Conservation (phyloP, 1,140 invertebrate genomes). For the Pogonus chalceus region DNA sequence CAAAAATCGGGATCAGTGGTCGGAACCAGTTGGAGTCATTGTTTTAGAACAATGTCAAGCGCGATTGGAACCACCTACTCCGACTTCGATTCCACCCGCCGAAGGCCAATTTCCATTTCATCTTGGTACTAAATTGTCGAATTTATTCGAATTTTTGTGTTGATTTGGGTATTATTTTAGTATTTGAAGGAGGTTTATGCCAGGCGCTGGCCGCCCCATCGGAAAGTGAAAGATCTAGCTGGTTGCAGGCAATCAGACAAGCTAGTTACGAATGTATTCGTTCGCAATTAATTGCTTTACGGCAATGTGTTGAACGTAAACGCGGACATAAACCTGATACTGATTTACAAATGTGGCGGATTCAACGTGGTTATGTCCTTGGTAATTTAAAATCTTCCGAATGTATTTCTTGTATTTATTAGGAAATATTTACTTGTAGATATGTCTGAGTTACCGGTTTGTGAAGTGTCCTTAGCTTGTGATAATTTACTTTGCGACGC, state of each 20-base stretch:
- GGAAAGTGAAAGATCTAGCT: constrained; percentile 72
- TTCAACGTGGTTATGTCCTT: constrained; percentile 53
- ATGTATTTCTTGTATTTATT: not conserved
- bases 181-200: constrained; percentile 70
- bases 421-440: constrained; percentile 59
- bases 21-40: constrained; percentile 77
- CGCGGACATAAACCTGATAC: constrained; percentile 51
- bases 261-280: constrained; percentile 78
- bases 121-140: too few relatives aligned
- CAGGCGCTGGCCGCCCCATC: constrained; percentile 70
- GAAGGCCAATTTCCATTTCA: constrained; percentile 57
- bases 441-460: constrained; percentile 74
- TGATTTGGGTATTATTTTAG: too few relatives aligned
- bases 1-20: constrained; percentile 80
- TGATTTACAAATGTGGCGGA: constrained; percentile 56
- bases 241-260: constrained; percentile 75
- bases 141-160: too few relatives aligned
- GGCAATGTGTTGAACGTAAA: constrained; percentile 48
- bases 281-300: constrained; percentile 58
- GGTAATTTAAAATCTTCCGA: constrained; percentile 40
- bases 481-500: constrained; percentile 82
- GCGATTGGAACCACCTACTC: constrained; percentile 52
- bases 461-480: constrained; percentile 79
- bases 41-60: constrained; percentile 77
- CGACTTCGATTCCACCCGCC: constrained; percentile 37